Evolutionary conservation across 2,888 invertebrate genomes (phyloP).

Genomic region (Ctena decussata): DNA sequence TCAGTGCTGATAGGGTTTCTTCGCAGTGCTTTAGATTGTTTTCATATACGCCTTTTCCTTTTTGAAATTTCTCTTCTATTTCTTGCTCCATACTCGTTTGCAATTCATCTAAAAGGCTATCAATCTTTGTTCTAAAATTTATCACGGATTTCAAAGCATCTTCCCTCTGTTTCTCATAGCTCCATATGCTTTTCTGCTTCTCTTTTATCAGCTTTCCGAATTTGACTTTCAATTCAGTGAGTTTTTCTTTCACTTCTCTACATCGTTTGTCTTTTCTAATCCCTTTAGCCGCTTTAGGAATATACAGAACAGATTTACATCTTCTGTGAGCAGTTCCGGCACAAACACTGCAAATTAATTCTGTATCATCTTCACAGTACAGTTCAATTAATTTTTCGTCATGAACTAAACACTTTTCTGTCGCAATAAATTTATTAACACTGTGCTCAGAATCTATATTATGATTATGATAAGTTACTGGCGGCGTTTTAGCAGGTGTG

Average conservation of each 20-base stretch:
- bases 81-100: neutral
- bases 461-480: neutral
- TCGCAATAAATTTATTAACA: neutral
- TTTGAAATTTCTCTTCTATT: neutral
- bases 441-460: neutral
- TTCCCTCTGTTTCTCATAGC: slow-evolving; percentile 1
- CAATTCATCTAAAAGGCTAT: neutral
- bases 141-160: neutral
- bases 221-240: neutral
- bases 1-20: neutral
- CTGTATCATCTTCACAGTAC: neutral
- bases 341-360: slow-evolving; percentile 4
- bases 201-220: slow-evolving; percentile 1
- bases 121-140: neutral
- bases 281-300: neutral
- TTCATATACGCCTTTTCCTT: neutral
- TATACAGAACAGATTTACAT: neutral
- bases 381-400: slow-evolving; percentile 3
- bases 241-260: neutral
- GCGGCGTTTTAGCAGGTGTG: neutral
- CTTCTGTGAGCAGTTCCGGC: neutral
- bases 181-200: slow-evolving; percentile 1
- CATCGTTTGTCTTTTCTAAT: neutral
- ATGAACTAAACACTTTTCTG: neutral
- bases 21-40: neutral